Evolutionary conservation across 2,888 invertebrate species (phyloP), one percentile per base, ranked within the genome.

Genomic region (Lithophane ornitopus): DNA sequence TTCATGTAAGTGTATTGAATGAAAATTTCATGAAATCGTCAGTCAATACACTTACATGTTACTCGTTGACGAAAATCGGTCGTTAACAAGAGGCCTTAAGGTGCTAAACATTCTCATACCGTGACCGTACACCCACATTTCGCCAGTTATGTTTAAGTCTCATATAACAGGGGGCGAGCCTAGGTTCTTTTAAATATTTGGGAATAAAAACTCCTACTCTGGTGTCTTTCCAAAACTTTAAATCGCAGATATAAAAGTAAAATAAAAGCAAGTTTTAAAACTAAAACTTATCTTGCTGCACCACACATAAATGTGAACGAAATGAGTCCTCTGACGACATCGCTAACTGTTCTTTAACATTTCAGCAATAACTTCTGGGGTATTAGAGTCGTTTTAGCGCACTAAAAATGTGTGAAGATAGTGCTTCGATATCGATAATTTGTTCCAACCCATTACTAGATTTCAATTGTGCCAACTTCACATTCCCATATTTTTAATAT

Each of bases 271-370:
- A 65, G 65, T 76, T 76, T 82, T 49, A 26, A 54, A 79, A 81
- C 56, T 70, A 59, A 49, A 80, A 74, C 58, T 80, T 74, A 69
- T 81, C 81, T 61, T 54, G 44, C 52, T 69, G 77, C 70, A 34
- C 58, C 71, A 61, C 44, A 62, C 74, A 82, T 80, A 74, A 82
- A 82, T 76, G 65, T 63, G 77, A 52, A 78, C 63, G 80, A n/a
- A 87, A 80, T 76, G 70, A 65, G 77, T 28, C 61, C 61, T 62
- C 41, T 74, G 74, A 85, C 76, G 80, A 58, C 72, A 66, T 82
- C 77, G 74, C 84, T 77, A 79, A 75, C 65, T 67, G 65, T 75
- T 74, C 75, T 70, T 67, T 70, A 56, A 76, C 66, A 76, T 70
- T 62, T 62, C 66, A 46, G 69, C 54, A 59, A 80, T 80, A 79